Conservation (phyloP, 2,888 invertebrate species). For the Lithophane semibrunnea region DNA sequence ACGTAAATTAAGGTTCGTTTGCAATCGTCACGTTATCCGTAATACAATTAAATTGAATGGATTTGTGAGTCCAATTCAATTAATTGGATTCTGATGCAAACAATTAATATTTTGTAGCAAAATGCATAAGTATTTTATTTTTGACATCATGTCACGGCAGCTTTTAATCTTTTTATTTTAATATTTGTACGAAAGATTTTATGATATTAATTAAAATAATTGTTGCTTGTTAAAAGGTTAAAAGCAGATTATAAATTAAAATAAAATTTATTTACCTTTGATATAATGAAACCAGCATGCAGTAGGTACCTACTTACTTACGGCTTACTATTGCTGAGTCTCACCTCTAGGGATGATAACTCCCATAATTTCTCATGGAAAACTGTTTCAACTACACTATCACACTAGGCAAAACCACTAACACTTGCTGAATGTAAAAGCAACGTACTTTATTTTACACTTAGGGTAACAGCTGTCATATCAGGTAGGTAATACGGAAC, state of each 20-base stretch:
- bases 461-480: neutral
- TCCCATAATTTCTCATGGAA: neutral
- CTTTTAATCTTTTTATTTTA: too few species aligned
- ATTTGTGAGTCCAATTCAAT: slow-evolving; percentile 20
- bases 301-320: neutral
- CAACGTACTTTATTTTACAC: neutral
- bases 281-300: neutral
- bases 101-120: slow-evolving; percentile 11
- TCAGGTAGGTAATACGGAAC: neutral
- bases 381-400: neutral
- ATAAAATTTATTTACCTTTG: neutral
- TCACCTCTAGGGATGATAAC: neutral
- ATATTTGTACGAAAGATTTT: neutral
- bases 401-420: neutral
- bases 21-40: slow-evolving; percentile 20
- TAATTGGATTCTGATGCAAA: slow-evolving; percentile 30
- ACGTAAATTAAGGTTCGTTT: slow-evolving; percentile 30
- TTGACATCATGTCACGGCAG: neutral
- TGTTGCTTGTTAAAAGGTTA: too few species aligned
- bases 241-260: neutral
- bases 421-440: neutral
- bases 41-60: slow-evolving; percentile 35
- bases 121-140: slow-evolving; percentile 14
- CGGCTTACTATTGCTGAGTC: neutral
- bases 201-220: neutral